Base-by-base conservation (phyloP, 2,888 invertebrate species). In the Folsomia candida region DNA sequence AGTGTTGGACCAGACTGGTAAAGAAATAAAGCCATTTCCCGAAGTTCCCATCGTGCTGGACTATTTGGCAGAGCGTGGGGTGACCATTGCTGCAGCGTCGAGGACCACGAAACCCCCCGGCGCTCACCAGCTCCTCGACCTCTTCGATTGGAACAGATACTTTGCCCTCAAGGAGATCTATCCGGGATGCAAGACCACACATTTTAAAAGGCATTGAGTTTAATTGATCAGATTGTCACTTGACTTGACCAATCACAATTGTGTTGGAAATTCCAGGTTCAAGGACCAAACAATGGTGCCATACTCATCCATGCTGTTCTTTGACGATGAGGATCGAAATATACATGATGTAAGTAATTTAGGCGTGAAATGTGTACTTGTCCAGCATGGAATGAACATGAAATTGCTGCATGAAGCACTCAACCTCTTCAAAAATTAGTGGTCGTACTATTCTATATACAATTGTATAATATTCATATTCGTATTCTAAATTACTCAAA, bases 151-250 rank as follows among this genome's bases (percentile, higher is more conserved):
- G 90, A 84, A 87, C 66, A 85, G 87, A 78, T 89, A 87, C 82
- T 87, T 90, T 79, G 84, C 83, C 20, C 88, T 87, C 80, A 86
- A 86, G 81, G 87, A 90, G 83, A 90, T 90, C 71, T 90, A 88
- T 83, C 89, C 89, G 24, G 89, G 89, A 9, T 82, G 83, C 70
- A 90, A 90, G 85, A 83, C 85, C 2, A 84, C 83, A 29, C 90
- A 90, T 83, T 89, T 90, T 81, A 82, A 84, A 62, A 85, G 83
- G 88, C 87, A 47, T 18, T 11, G 1, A 59, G 28, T 54, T 11
- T 26, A n/a, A 51, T 51, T 51, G 24, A 22, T 29, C n/a, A 60
- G 26, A 57, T 20, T 22, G 25, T 29, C 22, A 54, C 18, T 54
- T 54, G 22, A 54, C 22, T 54, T 54, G 54, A 54, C 9, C 60